phyloP scores from a whole-genome alignment of 2,113 vertebrate species.

The Nycticorax nycticorax region DNA sequence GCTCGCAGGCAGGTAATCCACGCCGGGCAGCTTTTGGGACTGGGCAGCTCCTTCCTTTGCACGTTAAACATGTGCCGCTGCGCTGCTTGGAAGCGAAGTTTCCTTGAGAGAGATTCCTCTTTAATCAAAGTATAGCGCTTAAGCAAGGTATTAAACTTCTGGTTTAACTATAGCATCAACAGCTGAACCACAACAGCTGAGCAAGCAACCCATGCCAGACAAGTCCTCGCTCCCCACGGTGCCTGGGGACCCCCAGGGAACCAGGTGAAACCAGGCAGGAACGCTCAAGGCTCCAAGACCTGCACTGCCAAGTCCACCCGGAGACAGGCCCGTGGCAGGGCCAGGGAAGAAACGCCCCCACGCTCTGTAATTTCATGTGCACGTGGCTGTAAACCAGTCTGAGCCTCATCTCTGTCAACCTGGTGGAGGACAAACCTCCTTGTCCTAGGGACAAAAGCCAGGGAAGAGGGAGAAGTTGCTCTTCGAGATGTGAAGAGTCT shows the following conservation, averaged over 20 bases:
- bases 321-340: background rate
- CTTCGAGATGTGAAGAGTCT: background rate
- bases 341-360: background rate
- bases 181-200: conserved; percentile 12
- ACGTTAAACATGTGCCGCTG: background rate
- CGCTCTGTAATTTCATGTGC: background rate
- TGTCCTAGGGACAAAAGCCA: background rate
- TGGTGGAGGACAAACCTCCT: background rate
- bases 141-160: background rate
- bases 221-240: background rate
- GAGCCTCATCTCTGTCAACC: background rate
- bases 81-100: background rate
- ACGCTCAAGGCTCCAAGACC: background rate
- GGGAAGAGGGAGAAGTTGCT: background rate
- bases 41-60: background rate
- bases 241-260: background rate
- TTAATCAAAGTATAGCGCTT: background rate
- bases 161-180: background rate
- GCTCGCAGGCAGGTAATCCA: background rate
- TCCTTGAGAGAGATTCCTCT: background rate
- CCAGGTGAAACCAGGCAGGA: background rate
- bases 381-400: background rate
- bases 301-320: background rate
- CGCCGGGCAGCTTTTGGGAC: background rate
- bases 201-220: conserved; percentile 2